These are phyloP conservation scores for Oxycera nigricornis DNA, from an alignment of 2,888 invertebrate species.

Conservation along the genomic window DNA sequence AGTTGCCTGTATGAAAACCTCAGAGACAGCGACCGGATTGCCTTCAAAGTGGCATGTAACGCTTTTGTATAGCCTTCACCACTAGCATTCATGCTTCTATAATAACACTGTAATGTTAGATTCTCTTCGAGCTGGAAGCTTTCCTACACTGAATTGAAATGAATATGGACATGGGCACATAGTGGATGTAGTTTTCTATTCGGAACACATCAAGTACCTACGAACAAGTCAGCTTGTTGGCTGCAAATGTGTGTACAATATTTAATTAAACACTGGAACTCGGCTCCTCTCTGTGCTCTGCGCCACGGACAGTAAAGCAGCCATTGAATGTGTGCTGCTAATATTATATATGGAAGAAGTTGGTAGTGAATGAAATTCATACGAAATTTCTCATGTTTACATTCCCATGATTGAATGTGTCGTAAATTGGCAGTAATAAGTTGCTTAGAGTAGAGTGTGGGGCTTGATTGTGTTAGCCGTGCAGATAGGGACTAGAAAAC, in stretches of 20 bases:
- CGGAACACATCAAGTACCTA: background rate
- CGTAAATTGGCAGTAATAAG: background rate
- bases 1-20: conserved; percentile 2
- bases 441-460: background rate
- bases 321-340: background rate
- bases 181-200: background rate
- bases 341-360: background rate
- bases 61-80: conserved; percentile 31
- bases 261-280: background rate
- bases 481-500: background rate
- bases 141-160: background rate
- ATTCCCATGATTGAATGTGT: conserved; percentile 13
- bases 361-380: conserved; percentile 13
- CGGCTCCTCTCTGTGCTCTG: background rate
- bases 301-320: background rate
- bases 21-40: conserved; percentile 21
- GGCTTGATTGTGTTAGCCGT: background rate
- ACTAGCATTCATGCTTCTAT: conserved; percentile 10
- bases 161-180: background rate
- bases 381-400: conserved; percentile 17
- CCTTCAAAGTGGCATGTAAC: conserved; percentile 27
- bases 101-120: background rate
- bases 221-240: background rate
- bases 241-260: background rate
- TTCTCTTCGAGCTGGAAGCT: conserved; percentile 1